phyloP scores from a whole-genome alignment of 2,888 invertebrate genomes.

The Andrena camellia region DNA sequence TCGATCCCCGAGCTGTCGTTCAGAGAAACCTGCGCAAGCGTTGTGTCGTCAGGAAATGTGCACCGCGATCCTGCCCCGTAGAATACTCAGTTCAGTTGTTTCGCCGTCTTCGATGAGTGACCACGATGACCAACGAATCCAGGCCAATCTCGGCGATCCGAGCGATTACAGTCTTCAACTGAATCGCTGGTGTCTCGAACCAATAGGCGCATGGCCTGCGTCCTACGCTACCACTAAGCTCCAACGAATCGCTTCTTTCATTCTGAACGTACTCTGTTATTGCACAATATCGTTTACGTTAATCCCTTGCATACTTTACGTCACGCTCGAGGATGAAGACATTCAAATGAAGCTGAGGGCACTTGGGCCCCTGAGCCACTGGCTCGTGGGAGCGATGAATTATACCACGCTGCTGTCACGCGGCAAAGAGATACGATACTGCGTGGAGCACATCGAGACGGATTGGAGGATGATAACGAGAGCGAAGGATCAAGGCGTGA shows the following conservation, averaged over 20 bases:
- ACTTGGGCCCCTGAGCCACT: conserved; percentile 73
- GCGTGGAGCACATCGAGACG: conserved; percentile 66
- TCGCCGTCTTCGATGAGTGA: neutral
- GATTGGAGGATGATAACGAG: conserved; percentile 69
- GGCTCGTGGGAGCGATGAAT: conserved; percentile 70
- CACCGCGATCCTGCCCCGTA: no score
- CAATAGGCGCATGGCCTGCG: conserved; percentile 67
- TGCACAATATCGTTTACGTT: conserved; percentile 63
- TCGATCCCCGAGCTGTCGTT: neutral
- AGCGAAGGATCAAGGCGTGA: conserved; percentile 61
- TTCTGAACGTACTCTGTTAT: conserved; percentile 36
- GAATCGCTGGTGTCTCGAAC: conserved; percentile 63
- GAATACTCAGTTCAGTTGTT: neutral
- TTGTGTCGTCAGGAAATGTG: no score
- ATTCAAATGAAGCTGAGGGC: conserved; percentile 44
- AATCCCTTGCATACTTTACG: conserved; percentile 66
- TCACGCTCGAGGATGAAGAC: conserved; percentile 58
- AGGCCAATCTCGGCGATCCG: neutral
- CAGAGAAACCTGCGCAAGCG: neutral
- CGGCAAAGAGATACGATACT: conserved; percentile 61
- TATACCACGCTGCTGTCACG: conserved; percentile 67
- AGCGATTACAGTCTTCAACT: conserved; percentile 43
- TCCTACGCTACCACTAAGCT: conserved; percentile 3
- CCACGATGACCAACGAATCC: neutral
- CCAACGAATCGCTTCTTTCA: conserved; percentile 15